phyloP scores from a whole-genome alignment of 2,113 vertebrate genomes.

The Neofelis nebulosa region DNA sequence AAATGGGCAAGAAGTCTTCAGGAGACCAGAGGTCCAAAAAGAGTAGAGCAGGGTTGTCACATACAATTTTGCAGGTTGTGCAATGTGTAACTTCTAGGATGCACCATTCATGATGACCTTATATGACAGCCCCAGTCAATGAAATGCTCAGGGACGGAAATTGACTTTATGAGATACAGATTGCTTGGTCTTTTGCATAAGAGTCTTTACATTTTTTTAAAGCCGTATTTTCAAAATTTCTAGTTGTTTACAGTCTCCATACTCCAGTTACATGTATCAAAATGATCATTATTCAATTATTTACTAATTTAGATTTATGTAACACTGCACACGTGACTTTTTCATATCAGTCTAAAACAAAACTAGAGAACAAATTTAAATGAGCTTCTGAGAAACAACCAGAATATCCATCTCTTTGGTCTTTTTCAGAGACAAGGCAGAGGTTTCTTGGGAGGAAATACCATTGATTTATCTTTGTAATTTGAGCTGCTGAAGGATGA shows the following conservation, averaged over 20 bases:
- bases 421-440: neutral
- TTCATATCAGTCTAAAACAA: neutral
- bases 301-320: neutral
- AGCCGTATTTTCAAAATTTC: neutral
- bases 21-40: neutral
- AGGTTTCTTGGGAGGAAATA: neutral
- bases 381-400: neutral
- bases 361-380: neutral
- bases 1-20: neutral
- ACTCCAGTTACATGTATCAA: neutral
- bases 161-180: neutral
- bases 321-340: neutral
- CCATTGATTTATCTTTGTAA: neutral
- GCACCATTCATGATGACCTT: neutral
- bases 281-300: neutral
- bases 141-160: neutral
- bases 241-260: neutral
- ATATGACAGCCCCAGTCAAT: neutral
- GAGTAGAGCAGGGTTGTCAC: neutral
- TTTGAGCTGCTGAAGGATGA: neutral
- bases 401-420: neutral
- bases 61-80: neutral
- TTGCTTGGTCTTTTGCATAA: neutral
- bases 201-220: neutral
- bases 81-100: neutral